Base-by-base conservation (phyloP, 1,140 invertebrate species). In the Mylabris phalerata region DNA sequence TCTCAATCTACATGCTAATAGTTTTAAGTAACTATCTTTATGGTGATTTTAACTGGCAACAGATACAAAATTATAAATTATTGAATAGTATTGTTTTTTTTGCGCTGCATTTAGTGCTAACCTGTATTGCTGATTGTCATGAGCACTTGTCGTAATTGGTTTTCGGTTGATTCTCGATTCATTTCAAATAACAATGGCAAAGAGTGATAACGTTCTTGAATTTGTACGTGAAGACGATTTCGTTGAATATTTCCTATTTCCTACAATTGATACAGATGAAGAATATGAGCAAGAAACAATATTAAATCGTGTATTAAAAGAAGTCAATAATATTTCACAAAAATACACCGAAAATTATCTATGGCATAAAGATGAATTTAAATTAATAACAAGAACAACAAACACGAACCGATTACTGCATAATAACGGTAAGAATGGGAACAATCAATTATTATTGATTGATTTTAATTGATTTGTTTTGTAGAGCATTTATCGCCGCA, bases 191-290 rank as follows among this genome's bases (percentile, higher is more conserved):
- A 61, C 27, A 38, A 57, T 57, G 55, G 55, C 44, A 43, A 52
- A 57, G 9, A 57, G 48, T 49, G 51, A 41, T 49, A 70, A 67
- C 59, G 61, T 71, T 55, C 68, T 81, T 42, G 76, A 82, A 67
- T 75, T 74, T 43, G 77, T 81, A 9, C 73, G 79, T 26, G 82
- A 81, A 60, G 85, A 88, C 50, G 85, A 88, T 71, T 81, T 79
- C 52, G 75, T 89, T 9, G 84, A 88, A 70, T 87, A 86, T 73
- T 88, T 79, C 64, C 62, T 89, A 38, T 89, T 87, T 70, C 80
- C 83, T 50, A 67, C 68, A 47, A 63, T 63, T 48, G 58, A 62
- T 26, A 38, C 39, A n/a, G 26, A 57, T 1, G 49, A 67, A 5
- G 61, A 64, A 26, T 62, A 64, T 62, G 43, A 62, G 62, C 58